These are phyloP conservation scores for Nesogale talazaci DNA, from an alignment of 2,113 vertebrate species.

Conservation along the genomic window DNA sequence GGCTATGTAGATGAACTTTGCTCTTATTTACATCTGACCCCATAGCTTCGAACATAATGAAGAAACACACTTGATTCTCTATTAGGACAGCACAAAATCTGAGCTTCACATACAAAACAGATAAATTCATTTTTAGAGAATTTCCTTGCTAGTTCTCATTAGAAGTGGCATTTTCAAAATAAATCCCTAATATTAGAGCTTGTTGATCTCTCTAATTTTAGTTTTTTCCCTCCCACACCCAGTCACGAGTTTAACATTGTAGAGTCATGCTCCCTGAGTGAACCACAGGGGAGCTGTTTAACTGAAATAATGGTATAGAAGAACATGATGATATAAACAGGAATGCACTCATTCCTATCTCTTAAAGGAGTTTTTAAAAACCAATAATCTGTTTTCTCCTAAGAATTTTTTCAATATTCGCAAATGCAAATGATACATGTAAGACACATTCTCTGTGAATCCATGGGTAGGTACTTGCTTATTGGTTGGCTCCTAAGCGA, in stretches of 20 bases:
- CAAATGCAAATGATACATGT: not conserved
- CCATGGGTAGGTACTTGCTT: not conserved
- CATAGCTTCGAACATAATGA: slow-evolving; percentile 41
- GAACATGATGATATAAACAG: not conserved
- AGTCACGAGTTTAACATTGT: slow-evolving; percentile 71
- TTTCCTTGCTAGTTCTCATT: slow-evolving; percentile 58
- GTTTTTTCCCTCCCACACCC: slow-evolving; percentile 69
- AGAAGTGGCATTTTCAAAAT: slow-evolving; percentile 70
- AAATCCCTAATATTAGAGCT: slow-evolving; percentile 78
- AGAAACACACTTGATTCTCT: slow-evolving; percentile 13
- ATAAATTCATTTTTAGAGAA: slow-evolving; percentile 60
- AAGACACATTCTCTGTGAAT: not conserved
- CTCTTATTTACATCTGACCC: not conserved
- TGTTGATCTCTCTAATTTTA: slow-evolving; percentile 74
- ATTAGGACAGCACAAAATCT: slow-evolving; percentile 12
- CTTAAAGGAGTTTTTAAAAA: not conserved
- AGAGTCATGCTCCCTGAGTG: slow-evolving; percentile 54
- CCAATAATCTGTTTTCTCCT: not conserved
- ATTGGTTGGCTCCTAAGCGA: too few species aligned
- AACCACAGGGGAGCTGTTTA: slow-evolving; percentile 13
- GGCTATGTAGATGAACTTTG: not conserved
- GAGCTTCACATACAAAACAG: slow-evolving; percentile 23
- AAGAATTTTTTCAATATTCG: not conserved
- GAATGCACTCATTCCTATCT: not conserved
- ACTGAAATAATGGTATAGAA: not conserved